Evolutionary conservation across 1,140 invertebrate genomes (phyloP).

Genomic region (Pseudomyrmex concolor): DNA sequence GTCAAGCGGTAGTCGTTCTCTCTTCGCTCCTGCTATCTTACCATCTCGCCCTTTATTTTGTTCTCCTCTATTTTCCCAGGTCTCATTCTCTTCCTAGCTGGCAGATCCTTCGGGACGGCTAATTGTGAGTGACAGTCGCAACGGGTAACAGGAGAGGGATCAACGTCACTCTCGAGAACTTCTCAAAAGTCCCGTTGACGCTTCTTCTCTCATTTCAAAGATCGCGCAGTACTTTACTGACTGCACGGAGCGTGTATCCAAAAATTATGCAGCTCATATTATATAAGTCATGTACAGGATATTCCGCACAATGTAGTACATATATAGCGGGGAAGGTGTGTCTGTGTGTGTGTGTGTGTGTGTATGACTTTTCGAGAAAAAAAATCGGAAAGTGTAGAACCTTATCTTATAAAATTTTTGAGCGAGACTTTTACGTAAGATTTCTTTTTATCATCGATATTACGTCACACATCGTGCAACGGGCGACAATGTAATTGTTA

Average conservation of each 20-base stretch:
- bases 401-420: neutral
- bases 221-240: slow-evolving; percentile 28
- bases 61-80: slow-evolving; percentile 74
- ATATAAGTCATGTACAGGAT: neutral
- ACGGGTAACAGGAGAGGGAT: slow-evolving; percentile 74
- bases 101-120: slow-evolving; percentile 78
- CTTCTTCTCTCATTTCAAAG: slow-evolving; percentile 63
- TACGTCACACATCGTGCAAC: too few species aligned
- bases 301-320: too few species aligned
- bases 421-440: too few species aligned
- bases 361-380: too few species aligned
- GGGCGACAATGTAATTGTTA: neutral
- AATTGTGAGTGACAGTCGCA: slow-evolving; percentile 82
- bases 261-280: slow-evolving; percentile 12
- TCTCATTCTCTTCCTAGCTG: slow-evolving; percentile 71
- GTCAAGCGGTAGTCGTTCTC: slow-evolving; percentile 72
- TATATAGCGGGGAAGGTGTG: too few species aligned
- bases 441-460: too few species aligned
- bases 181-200: slow-evolving; percentile 71
- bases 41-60: slow-evolving; percentile 60
- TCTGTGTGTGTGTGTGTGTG: too few species aligned
- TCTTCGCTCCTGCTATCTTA: slow-evolving; percentile 55
- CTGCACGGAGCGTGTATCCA: slow-evolving; percentile 22
- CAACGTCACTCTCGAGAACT: slow-evolving; percentile 78
- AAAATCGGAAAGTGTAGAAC: neutral